phyloP scores from a whole-genome alignment of 2,797 vertebrate genomes.

The Erpetoichthys calabaricus region DNA sequence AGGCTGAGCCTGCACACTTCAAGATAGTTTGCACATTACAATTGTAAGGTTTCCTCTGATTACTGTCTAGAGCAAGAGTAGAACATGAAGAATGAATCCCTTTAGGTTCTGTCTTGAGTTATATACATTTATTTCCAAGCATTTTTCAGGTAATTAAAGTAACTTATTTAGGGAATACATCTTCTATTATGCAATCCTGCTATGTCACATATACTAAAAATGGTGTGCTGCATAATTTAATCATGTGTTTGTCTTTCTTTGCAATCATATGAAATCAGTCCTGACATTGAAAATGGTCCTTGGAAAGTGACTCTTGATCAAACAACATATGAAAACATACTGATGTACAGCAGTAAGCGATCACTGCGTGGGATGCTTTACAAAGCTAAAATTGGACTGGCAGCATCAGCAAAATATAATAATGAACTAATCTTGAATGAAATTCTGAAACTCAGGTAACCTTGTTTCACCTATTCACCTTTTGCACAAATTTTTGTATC shows the following conservation, averaged over 20 bases:
- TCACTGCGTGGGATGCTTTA: conserved; percentile 3
- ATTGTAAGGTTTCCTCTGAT: too few relatives aligned
- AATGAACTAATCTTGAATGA: conserved; percentile 1
- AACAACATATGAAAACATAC: conserved; percentile 3
- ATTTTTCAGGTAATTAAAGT: neutral
- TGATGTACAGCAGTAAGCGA: conserved; percentile 6
- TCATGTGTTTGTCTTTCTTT: too few relatives aligned
- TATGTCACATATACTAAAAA: too few relatives aligned
- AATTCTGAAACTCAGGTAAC: conserved; percentile 3
- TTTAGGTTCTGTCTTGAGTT: too few relatives aligned
- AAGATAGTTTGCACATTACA: too few relatives aligned
- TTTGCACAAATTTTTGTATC: too few relatives aligned
- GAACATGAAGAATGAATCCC: too few relatives aligned
- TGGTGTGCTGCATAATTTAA: too few relatives aligned
- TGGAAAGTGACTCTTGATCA: conserved; percentile 4
- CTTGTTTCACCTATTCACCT: too few relatives aligned
- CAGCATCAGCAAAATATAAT: neutral
- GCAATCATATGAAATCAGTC: neutral
- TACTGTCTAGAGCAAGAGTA: too few relatives aligned
- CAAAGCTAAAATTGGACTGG: neutral
- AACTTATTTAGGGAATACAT: neutral
- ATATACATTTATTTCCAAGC: neutral
- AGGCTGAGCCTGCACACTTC: too few relatives aligned
- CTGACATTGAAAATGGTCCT: conserved; percentile 1
- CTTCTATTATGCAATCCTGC: too few relatives aligned